Evolutionary conservation across 2,797 vertebrate species (phyloP).

Genomic region (Halcyon chelicuti): DNA sequence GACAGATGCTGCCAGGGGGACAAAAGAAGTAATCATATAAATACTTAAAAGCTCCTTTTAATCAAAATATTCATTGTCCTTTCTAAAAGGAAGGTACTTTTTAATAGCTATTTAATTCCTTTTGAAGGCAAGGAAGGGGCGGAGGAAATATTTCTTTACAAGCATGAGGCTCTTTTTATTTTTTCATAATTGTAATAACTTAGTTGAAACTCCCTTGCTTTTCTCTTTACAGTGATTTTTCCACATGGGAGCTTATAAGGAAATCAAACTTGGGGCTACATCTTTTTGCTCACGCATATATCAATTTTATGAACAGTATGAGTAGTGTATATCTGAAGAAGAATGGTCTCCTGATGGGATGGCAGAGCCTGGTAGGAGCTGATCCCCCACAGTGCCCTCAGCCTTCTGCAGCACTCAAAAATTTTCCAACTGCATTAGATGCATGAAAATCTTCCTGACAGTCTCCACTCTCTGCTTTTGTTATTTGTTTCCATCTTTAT

Average conservation of each 20-base stretch:
- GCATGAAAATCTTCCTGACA: neutral
- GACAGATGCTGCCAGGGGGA: conserved; percentile 45
- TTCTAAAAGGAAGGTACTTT: conserved; percentile 3
- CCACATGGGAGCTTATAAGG: neutral
- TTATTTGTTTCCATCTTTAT: neutral
- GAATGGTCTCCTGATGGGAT: neutral
- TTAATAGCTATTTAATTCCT: conserved; percentile 24
- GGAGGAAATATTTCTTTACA: conserved; percentile 29
- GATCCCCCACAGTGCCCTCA: accelerated
- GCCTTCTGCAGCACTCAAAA: neutral
- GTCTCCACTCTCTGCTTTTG: neutral
- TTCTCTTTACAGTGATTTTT: neutral
- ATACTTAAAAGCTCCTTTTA: conserved; percentile 58
- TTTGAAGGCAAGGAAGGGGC: neutral
- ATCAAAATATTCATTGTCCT: conserved; percentile 42
- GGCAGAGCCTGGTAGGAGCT: neutral
- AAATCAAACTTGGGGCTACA: neutral
- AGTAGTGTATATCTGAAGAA: neutral
- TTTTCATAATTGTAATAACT: neutral
- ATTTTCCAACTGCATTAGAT: neutral
- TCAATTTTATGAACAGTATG: neutral
- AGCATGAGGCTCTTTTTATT: neutral
- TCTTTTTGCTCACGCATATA: neutral
- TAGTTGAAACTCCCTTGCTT: neutral
- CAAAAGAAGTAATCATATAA: conserved; percentile 61